Percentiles rank a stretch among this genome's conserved stretches.
Conservation (phyloP, 2,888 invertebrate genomes). For the Megamerina dolium region DNA sequence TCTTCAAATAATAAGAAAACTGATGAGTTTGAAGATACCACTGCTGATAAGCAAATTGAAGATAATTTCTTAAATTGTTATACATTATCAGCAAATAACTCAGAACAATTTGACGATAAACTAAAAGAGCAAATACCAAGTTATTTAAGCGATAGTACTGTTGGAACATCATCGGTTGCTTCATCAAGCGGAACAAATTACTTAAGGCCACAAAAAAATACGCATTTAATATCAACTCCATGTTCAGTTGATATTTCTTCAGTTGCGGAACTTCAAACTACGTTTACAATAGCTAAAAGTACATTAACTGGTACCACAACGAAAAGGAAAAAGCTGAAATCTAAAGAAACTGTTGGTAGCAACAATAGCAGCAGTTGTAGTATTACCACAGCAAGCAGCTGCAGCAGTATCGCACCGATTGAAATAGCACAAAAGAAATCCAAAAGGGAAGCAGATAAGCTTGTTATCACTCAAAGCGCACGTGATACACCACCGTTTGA, state of each 20-base stretch:
- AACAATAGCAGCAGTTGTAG: constrained; percentile 1
- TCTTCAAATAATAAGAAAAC: too few species aligned
- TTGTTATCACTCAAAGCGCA: constrained; percentile 44
- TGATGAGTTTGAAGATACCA: too few species aligned
- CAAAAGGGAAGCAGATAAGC: constrained; percentile 32
- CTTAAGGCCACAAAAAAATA: constrained; percentile 24
- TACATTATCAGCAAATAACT: too few species aligned
- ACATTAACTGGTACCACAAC: constrained; percentile 5
- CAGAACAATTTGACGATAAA: too few species aligned
- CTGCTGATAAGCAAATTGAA: too few species aligned
- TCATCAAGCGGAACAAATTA: constrained; percentile 33
- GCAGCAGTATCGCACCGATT: constrained; percentile 8
- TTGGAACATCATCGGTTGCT: too few species aligned
- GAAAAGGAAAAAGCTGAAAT: constrained; percentile 21
- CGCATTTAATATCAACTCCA: too few species aligned
- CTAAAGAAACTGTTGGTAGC: constrained; percentile 12
- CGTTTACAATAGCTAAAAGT: background rate
- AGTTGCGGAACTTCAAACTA: constrained; percentile 11
- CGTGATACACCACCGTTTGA: constrained; percentile 47
- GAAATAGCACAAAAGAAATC: constrained; percentile 19
- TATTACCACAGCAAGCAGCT: constrained; percentile 11
- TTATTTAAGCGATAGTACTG: too few species aligned
- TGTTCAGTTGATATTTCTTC: constrained; percentile 13
- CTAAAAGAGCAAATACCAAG: too few species aligned
- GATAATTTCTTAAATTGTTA: too few species aligned